A percentile compares a stretch with the other conserved stretches of the same genome.
phyloP scores from a whole-genome alignment of 1,140 invertebrate species.

The Zaprionus nigranus region DNA sequence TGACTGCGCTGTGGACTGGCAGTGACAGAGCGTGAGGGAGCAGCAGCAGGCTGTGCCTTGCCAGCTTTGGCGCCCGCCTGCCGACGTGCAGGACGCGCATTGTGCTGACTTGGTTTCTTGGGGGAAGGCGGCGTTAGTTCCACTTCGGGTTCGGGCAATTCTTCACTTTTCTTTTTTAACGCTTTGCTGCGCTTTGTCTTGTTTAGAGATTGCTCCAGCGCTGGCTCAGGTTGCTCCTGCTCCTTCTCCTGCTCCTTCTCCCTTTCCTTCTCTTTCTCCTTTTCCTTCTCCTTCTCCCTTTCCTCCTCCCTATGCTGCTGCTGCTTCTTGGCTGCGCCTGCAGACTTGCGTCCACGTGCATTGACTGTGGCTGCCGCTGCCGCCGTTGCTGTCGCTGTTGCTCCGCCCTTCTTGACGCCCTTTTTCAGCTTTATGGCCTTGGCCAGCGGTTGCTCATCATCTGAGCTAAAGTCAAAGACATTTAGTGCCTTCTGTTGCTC shows the following conservation, averaged over 20 bases:
- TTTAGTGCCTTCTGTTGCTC: constrained; percentile 64
- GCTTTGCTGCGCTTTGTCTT: constrained; percentile 34
- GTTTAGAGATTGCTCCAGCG: constrained; percentile 10
- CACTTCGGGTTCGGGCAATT: constrained; percentile 16
- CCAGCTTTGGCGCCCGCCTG: constrained; percentile 47
- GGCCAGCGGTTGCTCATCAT: constrained; percentile 84
- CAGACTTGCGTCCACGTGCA: constrained; percentile 60
- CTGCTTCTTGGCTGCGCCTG: constrained; percentile 44
- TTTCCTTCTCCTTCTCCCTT: constrained; percentile 36
- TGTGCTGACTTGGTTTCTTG: constrained; percentile 51
- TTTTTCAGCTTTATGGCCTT: constrained; percentile 84
- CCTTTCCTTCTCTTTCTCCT: constrained; percentile 41
- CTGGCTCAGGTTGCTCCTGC: neutral
- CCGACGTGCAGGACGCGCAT: constrained; percentile 55
- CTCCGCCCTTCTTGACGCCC: constrained; percentile 54
- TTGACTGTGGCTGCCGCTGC: constrained; percentile 22
- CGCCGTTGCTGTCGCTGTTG: neutral
- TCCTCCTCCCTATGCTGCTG: constrained; percentile 14
- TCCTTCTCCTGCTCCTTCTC: constrained; percentile 3
- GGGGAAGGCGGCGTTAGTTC: constrained; percentile 54
- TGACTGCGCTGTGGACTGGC: constrained; percentile 61
- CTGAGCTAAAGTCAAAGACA: constrained; percentile 84
- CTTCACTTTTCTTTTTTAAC: constrained; percentile 31
- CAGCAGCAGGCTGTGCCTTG: constrained; percentile 19
- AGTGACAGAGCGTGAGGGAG: constrained; percentile 20